phyloP scores from a whole-genome alignment of 1,140 invertebrate species.

The Saccostrea glomerata region DNA sequence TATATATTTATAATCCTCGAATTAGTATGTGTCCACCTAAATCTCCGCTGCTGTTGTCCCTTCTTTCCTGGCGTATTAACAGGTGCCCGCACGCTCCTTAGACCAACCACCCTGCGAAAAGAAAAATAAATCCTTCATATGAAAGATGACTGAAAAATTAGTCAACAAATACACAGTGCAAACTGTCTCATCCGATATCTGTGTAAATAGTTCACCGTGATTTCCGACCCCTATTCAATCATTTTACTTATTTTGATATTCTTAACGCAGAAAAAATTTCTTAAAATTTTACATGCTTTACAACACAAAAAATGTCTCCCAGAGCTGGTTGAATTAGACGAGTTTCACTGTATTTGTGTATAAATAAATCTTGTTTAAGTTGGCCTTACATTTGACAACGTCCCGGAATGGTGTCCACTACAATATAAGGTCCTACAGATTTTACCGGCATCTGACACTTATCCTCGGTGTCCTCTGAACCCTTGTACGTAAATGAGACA shows the following conservation, averaged over 20 bases:
- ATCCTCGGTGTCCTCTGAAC: background rate
- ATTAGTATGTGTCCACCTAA: background rate
- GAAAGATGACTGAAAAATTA: no score
- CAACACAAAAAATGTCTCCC: no score
- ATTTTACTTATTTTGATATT: no score
- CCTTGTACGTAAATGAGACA: background rate
- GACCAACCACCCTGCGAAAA: slow-evolving; percentile 1
- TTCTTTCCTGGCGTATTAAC: slow-evolving; percentile 1
- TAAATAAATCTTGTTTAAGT: no score
- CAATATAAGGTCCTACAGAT: slow-evolving; percentile 6
- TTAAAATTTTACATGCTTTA: no score
- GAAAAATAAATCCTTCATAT: background rate
- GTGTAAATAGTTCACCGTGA: no score
- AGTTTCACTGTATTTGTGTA: no score
- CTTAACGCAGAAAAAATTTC: no score
- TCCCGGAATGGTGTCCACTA: background rate
- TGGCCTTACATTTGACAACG: slow-evolving; percentile 10
- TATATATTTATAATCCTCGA: background rate
- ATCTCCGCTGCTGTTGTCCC: background rate
- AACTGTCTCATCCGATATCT: no score
- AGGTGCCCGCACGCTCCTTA: background rate
- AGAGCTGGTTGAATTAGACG: no score
- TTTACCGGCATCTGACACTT: background rate
- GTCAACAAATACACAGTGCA: no score
- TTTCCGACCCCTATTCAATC: no score